Base-by-base conservation (phyloP, 1,140 invertebrate genomes). In the Dendroctonus ponderosae region DNA sequence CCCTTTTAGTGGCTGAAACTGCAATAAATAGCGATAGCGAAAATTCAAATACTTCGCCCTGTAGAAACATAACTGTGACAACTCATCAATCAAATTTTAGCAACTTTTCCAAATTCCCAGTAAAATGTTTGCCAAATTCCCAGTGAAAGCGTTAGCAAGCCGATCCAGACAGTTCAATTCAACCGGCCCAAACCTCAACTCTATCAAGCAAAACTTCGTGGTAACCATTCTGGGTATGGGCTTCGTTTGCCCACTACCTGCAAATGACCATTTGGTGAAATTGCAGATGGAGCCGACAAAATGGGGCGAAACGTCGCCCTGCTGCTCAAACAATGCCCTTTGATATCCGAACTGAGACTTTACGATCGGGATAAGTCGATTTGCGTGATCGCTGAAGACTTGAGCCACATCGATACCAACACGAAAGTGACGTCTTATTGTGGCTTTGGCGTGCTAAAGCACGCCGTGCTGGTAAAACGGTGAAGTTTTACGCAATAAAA, bases 251-350 rank as follows among this genome's bases (percentile, higher is more conserved):
- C 3, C 26, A 26, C 26, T 44, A 39, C 8, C 40, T 15, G 8
- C 15, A 2, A 51, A 15, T 51, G 2, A 43, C 41, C 39, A 49
- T 58, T 62, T 46, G 40, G 50, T 14, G 96, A 98, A 26, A 90
- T 94, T 64, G 86, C 96, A 78, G 96, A 97, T 66, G 96, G 95
- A 1, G 87, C 88, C 75, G 96, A 96, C 69, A 96, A 95, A 53
- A 98, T 99, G 80, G 97, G 97, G 0, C 95, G 98, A 80, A 95
- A 96, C 8, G 79, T 99, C 71, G 93, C 94, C 9, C 83, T 99
- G 42, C 84, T 99, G 11, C 79, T 99, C 61, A 99, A 99, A 81
- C 86, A 93, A 73, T 93, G 90, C 67, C 87, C 91, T 43, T 78
- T 91, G 38, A 86, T 98, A 15, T 87, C 86, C 8, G 85, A 92